Base-by-base conservation (phyloP, 1,140 invertebrate species). In the Aphis craccivora region DNA sequence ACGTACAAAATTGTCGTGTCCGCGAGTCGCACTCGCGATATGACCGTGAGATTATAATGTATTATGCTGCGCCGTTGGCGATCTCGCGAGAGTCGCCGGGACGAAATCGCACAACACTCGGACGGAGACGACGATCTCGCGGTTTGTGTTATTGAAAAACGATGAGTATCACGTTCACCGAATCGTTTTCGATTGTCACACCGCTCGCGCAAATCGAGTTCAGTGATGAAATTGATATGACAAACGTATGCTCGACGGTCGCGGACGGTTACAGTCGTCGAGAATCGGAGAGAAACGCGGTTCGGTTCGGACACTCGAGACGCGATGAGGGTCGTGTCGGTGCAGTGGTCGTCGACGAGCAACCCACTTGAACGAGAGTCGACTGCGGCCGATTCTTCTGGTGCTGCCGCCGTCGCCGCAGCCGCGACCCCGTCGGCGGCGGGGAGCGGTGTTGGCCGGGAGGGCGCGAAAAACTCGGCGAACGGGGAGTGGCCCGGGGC, bases 381-480 rank as follows among this genome's bases (percentile, higher is more conserved):
- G 89, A 67, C 89, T 90, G 51, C 86, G 23, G 84, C 40, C 11
- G 83, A 8, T 23, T 37, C 35, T 83, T 35, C 22, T 84, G 83
- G 9, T 43, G 84, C 40, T 20, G 60, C n/a, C n/a, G 60, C 60
- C 60, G 5, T n/a, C 18, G 84, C 37, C 43, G 51, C 51, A 51
- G 55, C 88, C 88, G 51, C 88, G 88, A 53, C 51, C 18, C 20
- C 87, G 20, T 40, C 37, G 37, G 37, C 37, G 37, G 37, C 37
- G 37, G 37, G 3, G 20, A 20, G 23, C 37, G 25, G 89, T 7
- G 51, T 37, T 2, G 30, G 86, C 30, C 53, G 89, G 89, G 53
- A 90, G 89, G 89, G 89, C 89, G 89, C 89, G 89, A 90, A 90
- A 90, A 90, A 90, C 89, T 60, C 88, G 53, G 2, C 23, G 53